These are phyloP conservation scores for Tenthredo distinguenda DNA, from an alignment of 2,888 invertebrate species.

Conservation along the genomic window DNA sequence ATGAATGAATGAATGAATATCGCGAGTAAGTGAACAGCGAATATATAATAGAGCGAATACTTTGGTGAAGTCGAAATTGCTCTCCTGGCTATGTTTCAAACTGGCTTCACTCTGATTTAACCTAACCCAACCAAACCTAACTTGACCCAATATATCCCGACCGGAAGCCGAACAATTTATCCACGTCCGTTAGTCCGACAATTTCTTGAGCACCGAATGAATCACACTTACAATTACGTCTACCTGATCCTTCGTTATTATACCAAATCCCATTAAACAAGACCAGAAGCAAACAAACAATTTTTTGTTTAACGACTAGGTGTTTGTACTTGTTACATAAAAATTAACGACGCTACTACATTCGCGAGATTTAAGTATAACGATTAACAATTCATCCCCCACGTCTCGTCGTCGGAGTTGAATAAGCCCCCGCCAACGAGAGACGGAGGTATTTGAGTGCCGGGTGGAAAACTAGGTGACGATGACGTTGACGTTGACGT, in stretches of 20 bases:
- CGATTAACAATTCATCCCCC: background rate
- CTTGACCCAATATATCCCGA: constrained; percentile 43
- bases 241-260: background rate
- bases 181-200: constrained; percentile 52
- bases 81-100: constrained; percentile 38
- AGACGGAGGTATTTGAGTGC: background rate
- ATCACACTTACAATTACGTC: background rate
- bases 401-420: background rate
- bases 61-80: constrained; percentile 9
- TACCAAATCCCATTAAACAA: background rate
- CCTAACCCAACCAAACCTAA: constrained; percentile 41
- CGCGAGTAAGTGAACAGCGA: background rate
- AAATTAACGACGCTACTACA: too few relatives aligned
- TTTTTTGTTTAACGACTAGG: too few relatives aligned
- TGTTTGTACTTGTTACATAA: too few relatives aligned
- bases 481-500: constrained; percentile 31
- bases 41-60: background rate
- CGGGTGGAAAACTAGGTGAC: constrained; percentile 9
- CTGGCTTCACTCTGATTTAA: constrained; percentile 38
- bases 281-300: background rate
- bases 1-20: background rate
- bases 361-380: background rate
- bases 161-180: constrained; percentile 65
- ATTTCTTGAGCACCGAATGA: constrained; percentile 19
- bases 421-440: background rate